These are phyloP conservation scores for Tortricodes alternella DNA, from an alignment of 2,888 invertebrate species.

Conservation along the genomic window DNA sequence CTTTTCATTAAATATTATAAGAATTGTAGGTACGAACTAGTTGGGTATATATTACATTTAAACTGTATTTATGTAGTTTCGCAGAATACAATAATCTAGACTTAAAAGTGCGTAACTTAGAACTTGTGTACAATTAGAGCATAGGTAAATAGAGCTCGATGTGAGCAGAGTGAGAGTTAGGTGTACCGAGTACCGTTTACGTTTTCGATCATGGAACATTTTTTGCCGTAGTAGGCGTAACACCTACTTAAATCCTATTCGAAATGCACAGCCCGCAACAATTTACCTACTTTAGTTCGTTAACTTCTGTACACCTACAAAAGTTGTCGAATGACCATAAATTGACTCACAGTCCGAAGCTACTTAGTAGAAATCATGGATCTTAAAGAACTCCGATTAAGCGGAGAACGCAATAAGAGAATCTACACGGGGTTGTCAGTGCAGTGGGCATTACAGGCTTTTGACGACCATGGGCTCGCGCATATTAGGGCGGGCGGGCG, in stretches of 20 bases:
- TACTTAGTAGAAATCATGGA: constrained; percentile 35
- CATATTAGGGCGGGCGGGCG: too few relatives aligned
- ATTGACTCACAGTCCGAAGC: constrained; percentile 64
- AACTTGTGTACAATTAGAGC: neutral
- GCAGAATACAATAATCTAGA: neutral
- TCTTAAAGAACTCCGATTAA: constrained; percentile 30
- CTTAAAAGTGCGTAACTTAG: neutral
- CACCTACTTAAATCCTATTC: constrained; percentile 64
- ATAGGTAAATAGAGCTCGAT: neutral
- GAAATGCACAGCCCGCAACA: constrained; percentile 75
- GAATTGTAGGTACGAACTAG: too few relatives aligned
- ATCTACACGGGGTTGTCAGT: constrained; percentile 14
- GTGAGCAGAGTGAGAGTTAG: neutral
- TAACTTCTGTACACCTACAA: constrained; percentile 55
- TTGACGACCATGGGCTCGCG: neutral
- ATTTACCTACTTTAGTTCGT: constrained; percentile 66
- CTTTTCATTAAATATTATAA: too few relatives aligned
- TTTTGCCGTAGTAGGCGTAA: constrained; percentile 41
- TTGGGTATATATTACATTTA: too few relatives aligned
- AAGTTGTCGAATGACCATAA: constrained; percentile 56
- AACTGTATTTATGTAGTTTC: too few relatives aligned
- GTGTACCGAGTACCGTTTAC: neutral
- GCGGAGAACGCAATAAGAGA: constrained; percentile 32
- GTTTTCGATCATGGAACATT: constrained; percentile 5
- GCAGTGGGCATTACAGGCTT: constrained; percentile 16